phyloP scores from a whole-genome alignment of 2,113 vertebrate genomes.

The Amia ocellicauda region DNA sequence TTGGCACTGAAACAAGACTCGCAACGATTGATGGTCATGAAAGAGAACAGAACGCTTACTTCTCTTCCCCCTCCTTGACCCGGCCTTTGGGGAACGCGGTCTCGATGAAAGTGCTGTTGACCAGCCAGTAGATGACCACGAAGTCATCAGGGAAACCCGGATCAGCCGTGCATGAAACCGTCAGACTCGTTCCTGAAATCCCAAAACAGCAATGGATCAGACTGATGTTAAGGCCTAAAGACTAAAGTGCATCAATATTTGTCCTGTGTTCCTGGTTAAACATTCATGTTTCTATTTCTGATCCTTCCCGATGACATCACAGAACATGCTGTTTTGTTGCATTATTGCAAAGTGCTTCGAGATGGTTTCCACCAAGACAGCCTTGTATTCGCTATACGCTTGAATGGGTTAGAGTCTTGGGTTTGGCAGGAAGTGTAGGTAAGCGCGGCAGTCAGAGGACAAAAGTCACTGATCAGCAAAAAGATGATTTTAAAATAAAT shows the following conservation, averaged over 20 bases:
- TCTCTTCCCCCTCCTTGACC: slow-evolving; percentile 49
- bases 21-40: too few relatives aligned
- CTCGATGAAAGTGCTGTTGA: slow-evolving; percentile 67
- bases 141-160: slow-evolving; percentile 33
- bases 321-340: background rate
- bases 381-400: too few relatives aligned
- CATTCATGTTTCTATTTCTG: background rate
- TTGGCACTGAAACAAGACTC: too few relatives aligned
- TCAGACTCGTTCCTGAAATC: slow-evolving; percentile 36
- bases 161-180: slow-evolving; percentile 45
- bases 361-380: too few relatives aligned
- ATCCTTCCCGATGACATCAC: background rate
- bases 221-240: background rate
- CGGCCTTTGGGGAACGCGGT: slow-evolving; percentile 29
- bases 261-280: background rate
- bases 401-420: too few relatives aligned
- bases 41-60: slow-evolving; percentile 53
- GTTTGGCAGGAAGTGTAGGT: too few relatives aligned
- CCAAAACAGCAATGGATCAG: background rate
- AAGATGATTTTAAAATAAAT: too few relatives aligned
- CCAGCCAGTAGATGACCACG: slow-evolving; percentile 72
- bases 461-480: too few relatives aligned
- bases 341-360: too few relatives aligned
- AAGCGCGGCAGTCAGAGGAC: too few relatives aligned
- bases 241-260: background rate